Base-by-base conservation (phyloP, 1,140 invertebrate genomes). In the Scaptomyza pallida region DNA sequence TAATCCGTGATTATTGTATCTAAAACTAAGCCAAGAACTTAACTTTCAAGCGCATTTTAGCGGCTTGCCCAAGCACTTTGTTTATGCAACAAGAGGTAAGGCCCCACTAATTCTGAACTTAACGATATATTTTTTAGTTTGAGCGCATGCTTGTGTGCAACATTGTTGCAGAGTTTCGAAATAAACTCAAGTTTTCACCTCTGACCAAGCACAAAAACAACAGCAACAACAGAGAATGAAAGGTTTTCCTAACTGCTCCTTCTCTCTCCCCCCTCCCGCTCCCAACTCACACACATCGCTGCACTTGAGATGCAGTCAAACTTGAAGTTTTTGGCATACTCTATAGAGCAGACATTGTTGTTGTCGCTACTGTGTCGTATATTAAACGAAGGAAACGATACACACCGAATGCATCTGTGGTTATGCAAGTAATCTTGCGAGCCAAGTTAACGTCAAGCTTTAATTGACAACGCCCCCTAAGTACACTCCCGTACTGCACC, bases 391-490 rank as follows among this genome's bases (percentile, higher is more conserved):
- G 62, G 61, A 79, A 79, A 63, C 54, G 35, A 48, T 64, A 41
- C 35, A 41, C 35, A n/a, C 47, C 33, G 35, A 48, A 12, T 57
- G 55, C 55, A 19, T 44, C 55, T 56, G 37, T 41, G 70, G 71
- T 72, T 68, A 68, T 61, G 64, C 30, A 64, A 71, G 37, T 61
- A 23, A 48, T 71, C 41, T n/a, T 57, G n/a, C 52, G 23, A 70
- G 44, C 78, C 71, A 85, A 85, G 80, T 79, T 83, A 83, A 71
- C 68, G 57, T 65, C 51, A 71, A 71, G 61, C 73, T 85, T 77
- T 85, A 85, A 85, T 85, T 86, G 80, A 64, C 69, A 81, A 56
- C 63, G 72, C 79, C 75, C 79, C 60, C 43, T n/a, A 69, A 85
- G 79, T 85, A 26, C 23, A 26, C 23, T 26, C 5, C 23, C 5